Base-by-base conservation (phyloP, 2,113 vertebrate genomes). In the Corythoichthys haematopterus region DNA sequence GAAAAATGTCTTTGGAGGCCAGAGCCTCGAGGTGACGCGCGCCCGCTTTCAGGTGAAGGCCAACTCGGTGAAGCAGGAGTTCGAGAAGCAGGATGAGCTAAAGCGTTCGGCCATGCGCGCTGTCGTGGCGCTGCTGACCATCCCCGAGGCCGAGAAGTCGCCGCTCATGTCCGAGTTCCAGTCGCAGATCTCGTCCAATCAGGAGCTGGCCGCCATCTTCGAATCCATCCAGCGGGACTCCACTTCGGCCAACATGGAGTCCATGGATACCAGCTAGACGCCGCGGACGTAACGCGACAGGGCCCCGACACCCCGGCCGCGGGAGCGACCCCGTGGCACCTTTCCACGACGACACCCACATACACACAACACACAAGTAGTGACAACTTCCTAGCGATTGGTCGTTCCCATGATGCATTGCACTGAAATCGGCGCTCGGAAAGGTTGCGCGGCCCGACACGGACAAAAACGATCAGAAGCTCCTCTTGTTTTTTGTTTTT, bases 211-310 rank as follows among this genome's bases (percentile, higher is more conserved):
- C 43, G 94, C 96, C 89, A 98, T 99, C 90, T 99, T 99, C 76
- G 96, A 98, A 88, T 97, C 95, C 87, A 98, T 99, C 92, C 97
- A 99, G 85, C 94, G 97, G 91, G 96, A 99, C 94, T 97, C 96
- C 66, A 94, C 94, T 78, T 96, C 95, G 33, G 93, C 95, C 90
- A 98, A 96, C 89, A 94, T 98, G 94, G 96, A 98, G 90, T 98
- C 95, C 83, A 99, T 99, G 96, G 96, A 99, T 94, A 99, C 97
- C 91, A 99, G 95, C 89, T 99, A 98, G 77, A 74, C 47, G 40
- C 55, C 16, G 20, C 51, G 7, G 16, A 20, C 7, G 51, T 43
- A 11, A 86, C 86, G 81, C 84, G 82, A 83, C 81, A 81, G 16
- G 56, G 76, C 84, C 82, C 63, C 37, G 11, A 63, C 61, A n/a